A percentile compares a stretch with the other conserved stretches of the same genome.
These are phyloP conservation scores for Antheraea pernyi DNA, from an alignment of 1,140 invertebrate genomes.

Conservation along the genomic window DNA sequence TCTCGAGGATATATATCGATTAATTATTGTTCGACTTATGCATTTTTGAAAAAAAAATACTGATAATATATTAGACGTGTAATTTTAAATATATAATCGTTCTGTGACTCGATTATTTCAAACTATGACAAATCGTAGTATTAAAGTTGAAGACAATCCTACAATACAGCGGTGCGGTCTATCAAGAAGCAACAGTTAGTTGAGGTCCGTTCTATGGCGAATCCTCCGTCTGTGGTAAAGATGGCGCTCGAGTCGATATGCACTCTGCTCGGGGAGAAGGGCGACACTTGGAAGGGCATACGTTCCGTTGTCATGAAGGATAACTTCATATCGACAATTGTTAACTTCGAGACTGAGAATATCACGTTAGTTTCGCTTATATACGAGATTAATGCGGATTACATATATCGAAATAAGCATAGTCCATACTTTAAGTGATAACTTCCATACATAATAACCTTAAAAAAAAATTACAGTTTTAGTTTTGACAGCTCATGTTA, in stretches of 20 bases:
- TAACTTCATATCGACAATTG: conserved; percentile 98
- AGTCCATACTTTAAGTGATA: too few species aligned
- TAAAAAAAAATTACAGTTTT: too few species aligned
- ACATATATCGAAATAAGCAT: background rate
- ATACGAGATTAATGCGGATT: conserved; percentile 17
- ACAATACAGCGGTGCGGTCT: conserved; percentile 91
- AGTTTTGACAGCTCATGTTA: too few species aligned
- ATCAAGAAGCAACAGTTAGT: conserved; percentile 98
- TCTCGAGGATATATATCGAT: too few species aligned
- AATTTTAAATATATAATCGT: too few species aligned
- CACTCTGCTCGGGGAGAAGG: conserved; percentile 93
- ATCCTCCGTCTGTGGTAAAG: conserved; percentile 96
- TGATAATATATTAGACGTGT: too few species aligned
- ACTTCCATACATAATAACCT: too few species aligned
- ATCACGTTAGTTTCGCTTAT: conserved; percentile 86
- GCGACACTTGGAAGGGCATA: conserved; percentile 96
- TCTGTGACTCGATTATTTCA: background rate
- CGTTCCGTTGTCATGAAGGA: conserved; percentile 96
- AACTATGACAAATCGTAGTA: conserved; percentile 21
- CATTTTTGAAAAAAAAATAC: too few species aligned
- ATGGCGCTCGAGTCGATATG: conserved; percentile 97
- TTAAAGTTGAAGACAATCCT: conserved; percentile 43
- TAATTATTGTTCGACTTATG: too few species aligned
- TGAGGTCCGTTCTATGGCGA: conserved; percentile 96
- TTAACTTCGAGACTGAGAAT: conserved; percentile 97